Evolutionary conservation across 2,888 invertebrate genomes (phyloP).

Genomic region (Poecilus cupreus): DNA sequence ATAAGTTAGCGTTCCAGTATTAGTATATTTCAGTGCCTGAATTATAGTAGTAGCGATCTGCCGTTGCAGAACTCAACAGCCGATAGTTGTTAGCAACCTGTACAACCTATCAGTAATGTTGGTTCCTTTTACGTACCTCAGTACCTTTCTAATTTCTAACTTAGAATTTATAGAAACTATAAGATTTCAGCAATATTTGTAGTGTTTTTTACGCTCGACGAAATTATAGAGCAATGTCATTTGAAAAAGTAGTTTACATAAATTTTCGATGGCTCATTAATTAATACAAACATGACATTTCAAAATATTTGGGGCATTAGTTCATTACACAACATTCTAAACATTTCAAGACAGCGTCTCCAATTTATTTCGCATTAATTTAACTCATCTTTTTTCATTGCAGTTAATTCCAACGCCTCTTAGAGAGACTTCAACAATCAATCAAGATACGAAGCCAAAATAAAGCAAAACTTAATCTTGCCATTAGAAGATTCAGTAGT

Average conservation of each 20-base stretch:
- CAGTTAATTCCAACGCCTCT: slow-evolving; percentile 14
- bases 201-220: background rate
- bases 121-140: no score
- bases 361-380: background rate
- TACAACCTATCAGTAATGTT: no score
- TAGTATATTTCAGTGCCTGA: no score
- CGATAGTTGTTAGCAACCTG: no score
- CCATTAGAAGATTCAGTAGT: slow-evolving; percentile 44
- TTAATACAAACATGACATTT: slow-evolving; percentile 36
- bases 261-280: slow-evolving; percentile 4
- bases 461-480: slow-evolving; percentile 44
- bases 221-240: background rate
- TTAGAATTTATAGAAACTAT: no score
- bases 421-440: background rate
- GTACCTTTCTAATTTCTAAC: no score
- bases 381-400: slow-evolving; percentile 26
- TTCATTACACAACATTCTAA: slow-evolving; percentile 41
- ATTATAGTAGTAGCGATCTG: no score
- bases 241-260: background rate
- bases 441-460: background rate
- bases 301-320: slow-evolving; percentile 37
- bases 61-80: no score
- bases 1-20: no score
- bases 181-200: background rate
- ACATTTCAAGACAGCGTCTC: background rate